Evolutionary conservation across 2,888 invertebrate species (phyloP).

Genomic region (Oscheius sp.): DNA sequence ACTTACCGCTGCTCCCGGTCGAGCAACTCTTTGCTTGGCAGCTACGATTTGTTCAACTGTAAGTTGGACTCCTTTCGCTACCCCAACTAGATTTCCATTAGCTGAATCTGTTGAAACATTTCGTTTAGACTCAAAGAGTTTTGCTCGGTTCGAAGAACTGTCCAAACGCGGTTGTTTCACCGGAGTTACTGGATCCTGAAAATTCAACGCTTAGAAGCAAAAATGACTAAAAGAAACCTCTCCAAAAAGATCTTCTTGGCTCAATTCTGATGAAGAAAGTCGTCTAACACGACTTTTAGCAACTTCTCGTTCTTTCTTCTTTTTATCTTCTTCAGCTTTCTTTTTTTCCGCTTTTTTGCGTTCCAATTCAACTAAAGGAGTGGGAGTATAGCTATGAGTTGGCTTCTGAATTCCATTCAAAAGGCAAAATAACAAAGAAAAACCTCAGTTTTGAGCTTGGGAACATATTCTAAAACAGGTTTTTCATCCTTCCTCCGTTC

Average conservation of each 20-base stretch:
- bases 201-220: neutral
- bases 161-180: neutral
- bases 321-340: neutral
- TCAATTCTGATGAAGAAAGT: conserved; percentile 1
- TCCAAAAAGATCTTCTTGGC: conserved; percentile 18
- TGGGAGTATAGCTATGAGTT: conserved; percentile 26
- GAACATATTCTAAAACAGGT: neutral
- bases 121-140: no score
- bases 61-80: conserved; percentile 5
- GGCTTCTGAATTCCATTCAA: neutral
- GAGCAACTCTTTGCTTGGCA: conserved; percentile 19
- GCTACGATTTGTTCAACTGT: conserved; percentile 20
- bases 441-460: neutral
- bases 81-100: no score
- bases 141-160: neutral
- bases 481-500: neutral
- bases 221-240: neutral
- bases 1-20: conserved; percentile 21
- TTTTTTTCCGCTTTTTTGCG: conserved; percentile 24
- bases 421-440: no score
- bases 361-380: conserved; percentile 19
- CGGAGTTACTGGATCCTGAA: neutral
- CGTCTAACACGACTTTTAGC: neutral
- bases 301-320: neutral
- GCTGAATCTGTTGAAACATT: no score